Evolutionary conservation across 2,888 invertebrate species (phyloP).

Genomic region (Adela reaumurella): DNA sequence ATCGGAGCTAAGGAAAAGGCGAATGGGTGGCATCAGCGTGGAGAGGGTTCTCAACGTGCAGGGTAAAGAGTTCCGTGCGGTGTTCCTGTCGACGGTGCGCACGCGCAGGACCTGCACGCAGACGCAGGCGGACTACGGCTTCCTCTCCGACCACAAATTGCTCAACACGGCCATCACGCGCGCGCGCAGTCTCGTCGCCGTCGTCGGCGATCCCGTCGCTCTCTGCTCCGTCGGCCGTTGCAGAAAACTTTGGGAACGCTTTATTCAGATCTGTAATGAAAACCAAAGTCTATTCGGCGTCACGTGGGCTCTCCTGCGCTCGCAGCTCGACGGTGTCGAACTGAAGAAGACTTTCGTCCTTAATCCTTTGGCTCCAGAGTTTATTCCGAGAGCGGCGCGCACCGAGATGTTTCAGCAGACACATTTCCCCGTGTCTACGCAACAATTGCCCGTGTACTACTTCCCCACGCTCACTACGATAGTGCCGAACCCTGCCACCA

Average conservation of each 20-base stretch:
- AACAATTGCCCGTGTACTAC: constrained; percentile 8
- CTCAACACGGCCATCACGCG: constrained; percentile 80
- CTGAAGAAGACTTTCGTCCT: constrained; percentile 70
- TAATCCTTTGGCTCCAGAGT: constrained; percentile 80
- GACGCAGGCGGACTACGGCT: constrained; percentile 70
- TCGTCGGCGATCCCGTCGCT: constrained; percentile 81
- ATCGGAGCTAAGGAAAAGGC: constrained; percentile 68
- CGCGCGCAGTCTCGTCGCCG: constrained; percentile 78
- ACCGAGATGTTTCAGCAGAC: constrained; percentile 40
- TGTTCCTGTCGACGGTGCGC: constrained; percentile 71
- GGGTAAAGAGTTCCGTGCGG: constrained; percentile 82
- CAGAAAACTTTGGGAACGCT: constrained; percentile 77
- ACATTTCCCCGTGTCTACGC: constrained; percentile 31
- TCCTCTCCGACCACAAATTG: constrained; percentile 76
- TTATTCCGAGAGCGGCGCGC: constrained; percentile 62
- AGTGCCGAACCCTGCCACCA: constrained; percentile 7
- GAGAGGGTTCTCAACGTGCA: constrained; percentile 82
- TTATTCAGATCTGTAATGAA: constrained; percentile 67
- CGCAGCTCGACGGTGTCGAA: constrained; percentile 70
- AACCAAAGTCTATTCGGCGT: constrained; percentile 70
- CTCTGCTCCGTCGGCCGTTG: constrained; percentile 77
- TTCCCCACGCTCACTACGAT: constrained; percentile 6
- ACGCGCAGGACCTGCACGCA: constrained; percentile 68
- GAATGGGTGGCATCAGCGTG: constrained; percentile 72
- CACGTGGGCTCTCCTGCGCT: constrained; percentile 64